phyloP scores from a whole-genome alignment of 1,140 invertebrate species.

The Micrasema longulum region DNA sequence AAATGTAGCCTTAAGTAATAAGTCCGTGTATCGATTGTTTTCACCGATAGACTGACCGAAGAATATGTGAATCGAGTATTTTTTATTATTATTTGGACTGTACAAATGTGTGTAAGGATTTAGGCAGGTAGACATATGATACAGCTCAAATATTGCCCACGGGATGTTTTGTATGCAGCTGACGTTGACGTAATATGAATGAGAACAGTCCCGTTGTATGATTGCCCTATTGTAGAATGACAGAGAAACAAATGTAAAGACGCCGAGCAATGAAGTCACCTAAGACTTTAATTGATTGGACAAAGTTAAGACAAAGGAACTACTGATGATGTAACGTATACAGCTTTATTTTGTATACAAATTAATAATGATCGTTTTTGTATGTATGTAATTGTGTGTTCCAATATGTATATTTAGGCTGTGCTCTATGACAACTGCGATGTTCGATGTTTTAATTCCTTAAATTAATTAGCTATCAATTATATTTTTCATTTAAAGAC shows the following conservation, averaged over 20 bases:
- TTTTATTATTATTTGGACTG: constrained; percentile 20
- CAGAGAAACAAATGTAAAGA: too few relatives aligned
- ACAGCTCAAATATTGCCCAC: too few relatives aligned
- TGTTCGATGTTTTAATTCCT: constrained; percentile 25
- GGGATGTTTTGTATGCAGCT: too few relatives aligned
- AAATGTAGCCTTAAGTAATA: constrained; percentile 35
- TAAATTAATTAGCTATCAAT: constrained; percentile 20
- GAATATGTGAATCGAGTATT: constrained; percentile 24
- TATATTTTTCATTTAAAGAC: constrained; percentile 25
- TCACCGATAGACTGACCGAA: constrained; percentile 53
- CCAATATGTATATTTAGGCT: constrained; percentile 42
- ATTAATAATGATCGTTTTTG: constrained; percentile 28
- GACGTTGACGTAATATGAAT: too few relatives aligned
- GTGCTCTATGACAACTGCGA: constrained; percentile 38
- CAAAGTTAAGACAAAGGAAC: too few relatives aligned
- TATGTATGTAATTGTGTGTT: constrained; percentile 39
- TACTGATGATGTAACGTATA: constrained; percentile 21
- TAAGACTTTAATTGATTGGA: too few relatives aligned
- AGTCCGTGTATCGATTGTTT: constrained; percentile 44
- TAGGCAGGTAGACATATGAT: too few relatives aligned
- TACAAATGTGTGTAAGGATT: constrained; percentile 7
- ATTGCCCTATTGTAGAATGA: too few relatives aligned
- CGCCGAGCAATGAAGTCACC: too few relatives aligned
- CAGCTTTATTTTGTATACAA: constrained; percentile 31
- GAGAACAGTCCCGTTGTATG: too few relatives aligned